phyloP scores from a whole-genome alignment of 2,797 vertebrate species.

The Rhinoraja longicauda region DNA sequence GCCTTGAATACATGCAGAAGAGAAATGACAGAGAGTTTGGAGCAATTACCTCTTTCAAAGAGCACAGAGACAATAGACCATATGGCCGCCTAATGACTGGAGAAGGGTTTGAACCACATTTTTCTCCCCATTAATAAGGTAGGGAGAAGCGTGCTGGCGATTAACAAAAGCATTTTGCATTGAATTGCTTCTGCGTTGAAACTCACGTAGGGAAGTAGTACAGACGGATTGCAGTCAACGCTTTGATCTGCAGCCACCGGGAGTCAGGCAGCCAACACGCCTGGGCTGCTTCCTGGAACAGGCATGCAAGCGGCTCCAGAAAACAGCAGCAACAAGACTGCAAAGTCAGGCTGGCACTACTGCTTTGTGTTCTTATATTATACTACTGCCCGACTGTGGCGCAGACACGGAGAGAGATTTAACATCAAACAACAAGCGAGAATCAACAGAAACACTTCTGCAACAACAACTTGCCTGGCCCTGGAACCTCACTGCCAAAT shows the following conservation, averaged over 20 bases:
- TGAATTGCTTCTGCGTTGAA: neutral
- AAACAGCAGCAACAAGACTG: too few relatives aligned
- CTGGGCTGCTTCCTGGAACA: too few relatives aligned
- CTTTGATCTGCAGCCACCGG: neutral
- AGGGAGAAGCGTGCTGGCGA: neutral
- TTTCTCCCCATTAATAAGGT: too few relatives aligned
- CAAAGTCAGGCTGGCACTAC: neutral
- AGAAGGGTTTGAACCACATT: neutral
- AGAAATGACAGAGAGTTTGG: neutral
- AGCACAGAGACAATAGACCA: neutral
- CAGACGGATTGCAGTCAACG: neutral
- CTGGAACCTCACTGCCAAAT: conserved; percentile 50
- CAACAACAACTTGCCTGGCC: conserved; percentile 47
- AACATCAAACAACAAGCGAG: neutral
- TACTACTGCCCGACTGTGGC: neutral
- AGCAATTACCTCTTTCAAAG: neutral
- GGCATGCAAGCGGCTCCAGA: too few relatives aligned
- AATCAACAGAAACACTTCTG: neutral
- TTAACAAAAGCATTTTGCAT: neutral
- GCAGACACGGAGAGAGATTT: neutral
- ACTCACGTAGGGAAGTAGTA: neutral
- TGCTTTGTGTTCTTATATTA: too few relatives aligned
- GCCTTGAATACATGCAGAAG: too few relatives aligned
- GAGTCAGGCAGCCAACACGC: neutral
- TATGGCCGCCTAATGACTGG: neutral